These are phyloP conservation scores for Rhinogobius similis DNA, from an alignment of 2,113 vertebrate genomes.

Conservation along the genomic window DNA sequence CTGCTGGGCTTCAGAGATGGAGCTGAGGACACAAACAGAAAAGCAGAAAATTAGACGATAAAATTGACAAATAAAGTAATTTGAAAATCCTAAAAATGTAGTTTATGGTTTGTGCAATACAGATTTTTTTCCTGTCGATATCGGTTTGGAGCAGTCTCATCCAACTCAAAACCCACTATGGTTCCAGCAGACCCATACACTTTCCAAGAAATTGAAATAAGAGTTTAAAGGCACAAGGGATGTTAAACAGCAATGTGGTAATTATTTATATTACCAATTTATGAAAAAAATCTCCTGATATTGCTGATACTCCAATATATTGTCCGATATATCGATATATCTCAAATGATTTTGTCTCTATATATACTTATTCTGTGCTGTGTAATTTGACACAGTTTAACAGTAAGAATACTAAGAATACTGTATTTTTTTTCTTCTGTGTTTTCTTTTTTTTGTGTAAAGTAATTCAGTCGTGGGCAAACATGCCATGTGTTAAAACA, in stretches of 20 bases:
- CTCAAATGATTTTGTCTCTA: too few relatives aligned
- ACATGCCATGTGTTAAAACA: conserved; percentile 27
- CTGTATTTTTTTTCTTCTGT: not conserved
- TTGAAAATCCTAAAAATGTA: not conserved
- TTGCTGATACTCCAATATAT: too few relatives aligned
- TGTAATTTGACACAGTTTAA: not conserved
- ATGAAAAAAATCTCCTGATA: too few relatives aligned
- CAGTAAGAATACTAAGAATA: not conserved
- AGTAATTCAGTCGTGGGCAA: conserved; percentile 13
- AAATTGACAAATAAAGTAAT: not conserved
- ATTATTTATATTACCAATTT: too few relatives aligned
- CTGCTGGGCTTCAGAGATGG: conserved; percentile 17
- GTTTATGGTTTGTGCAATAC: not conserved
- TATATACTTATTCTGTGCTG: too few relatives aligned
- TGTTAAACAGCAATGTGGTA: too few relatives aligned
- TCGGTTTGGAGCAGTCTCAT: not conserved
- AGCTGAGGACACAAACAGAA: conserved; percentile 39
- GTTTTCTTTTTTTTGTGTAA: not conserved
- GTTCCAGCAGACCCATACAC: too few relatives aligned
- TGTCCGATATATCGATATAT: too few relatives aligned
- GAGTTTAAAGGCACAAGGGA: too few relatives aligned
- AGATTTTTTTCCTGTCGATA: not conserved
- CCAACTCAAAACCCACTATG: not conserved
- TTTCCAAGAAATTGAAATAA: too few relatives aligned
- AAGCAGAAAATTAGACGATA: not conserved